These are phyloP conservation scores for Fregata magnificens DNA, from an alignment of 2,113 vertebrate genomes.

Conservation along the genomic window DNA sequence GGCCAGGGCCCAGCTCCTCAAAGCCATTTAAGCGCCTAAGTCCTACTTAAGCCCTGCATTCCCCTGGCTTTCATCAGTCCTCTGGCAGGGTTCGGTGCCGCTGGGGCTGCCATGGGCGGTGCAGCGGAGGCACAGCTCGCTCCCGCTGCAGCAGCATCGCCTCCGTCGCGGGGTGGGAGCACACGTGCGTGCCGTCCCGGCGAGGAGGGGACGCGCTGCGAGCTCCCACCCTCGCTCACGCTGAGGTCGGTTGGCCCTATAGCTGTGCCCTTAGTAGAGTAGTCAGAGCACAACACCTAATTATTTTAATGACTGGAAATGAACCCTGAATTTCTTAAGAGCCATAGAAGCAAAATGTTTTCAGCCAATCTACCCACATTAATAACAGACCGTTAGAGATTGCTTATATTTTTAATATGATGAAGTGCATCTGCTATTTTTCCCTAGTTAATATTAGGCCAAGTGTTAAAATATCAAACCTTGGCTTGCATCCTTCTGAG, in stretches of 20 bases:
- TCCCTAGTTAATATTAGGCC: background rate
- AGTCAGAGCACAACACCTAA: background rate
- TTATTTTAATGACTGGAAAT: constrained; percentile 42
- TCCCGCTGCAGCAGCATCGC: fast-evolving
- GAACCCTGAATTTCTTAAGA: constrained; percentile 7
- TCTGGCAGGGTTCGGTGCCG: fast-evolving
- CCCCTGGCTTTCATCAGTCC: background rate
- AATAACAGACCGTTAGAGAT: background rate
- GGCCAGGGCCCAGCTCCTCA: background rate
- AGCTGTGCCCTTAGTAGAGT: background rate
- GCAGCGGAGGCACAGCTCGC: background rate
- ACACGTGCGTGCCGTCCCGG: fast-evolving
- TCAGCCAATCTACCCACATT: background rate
- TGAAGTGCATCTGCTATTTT: background rate
- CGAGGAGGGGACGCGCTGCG: fast-evolving
- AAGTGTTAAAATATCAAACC: background rate
- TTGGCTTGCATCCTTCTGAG: background rate
- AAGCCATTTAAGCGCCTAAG: background rate
- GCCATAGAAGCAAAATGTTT: background rate
- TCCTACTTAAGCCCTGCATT: background rate
- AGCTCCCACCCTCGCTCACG: background rate
- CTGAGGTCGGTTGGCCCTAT: background rate
- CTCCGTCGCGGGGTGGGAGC: background rate
- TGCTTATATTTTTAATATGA: background rate
- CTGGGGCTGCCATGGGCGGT: background rate